Percentiles rank a stretch among this genome's conserved stretches.
These are phyloP conservation scores for Gobio occitaniae DNA, from an alignment of 2,797 vertebrate species.

Conservation along the genomic window DNA sequence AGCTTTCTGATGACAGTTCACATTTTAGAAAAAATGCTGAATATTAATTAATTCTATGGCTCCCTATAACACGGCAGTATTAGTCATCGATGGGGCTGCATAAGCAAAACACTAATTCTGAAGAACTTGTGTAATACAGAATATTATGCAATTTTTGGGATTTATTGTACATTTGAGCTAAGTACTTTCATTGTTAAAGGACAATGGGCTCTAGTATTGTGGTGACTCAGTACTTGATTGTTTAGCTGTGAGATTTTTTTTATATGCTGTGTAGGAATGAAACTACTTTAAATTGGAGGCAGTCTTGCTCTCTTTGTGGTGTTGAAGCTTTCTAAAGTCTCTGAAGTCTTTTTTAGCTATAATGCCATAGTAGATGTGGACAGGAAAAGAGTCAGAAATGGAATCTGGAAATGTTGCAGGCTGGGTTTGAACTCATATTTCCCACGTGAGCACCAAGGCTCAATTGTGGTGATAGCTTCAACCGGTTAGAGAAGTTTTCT, in stretches of 20 bases:
- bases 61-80: neutral
- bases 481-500: neutral
- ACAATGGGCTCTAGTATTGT: constrained; percentile 12
- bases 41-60: constrained; percentile 16
- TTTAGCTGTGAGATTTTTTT: neutral
- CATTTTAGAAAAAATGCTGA: constrained; percentile 33
- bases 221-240: constrained; percentile 31
- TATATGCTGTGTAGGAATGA: neutral
- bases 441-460: neutral
- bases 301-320: neutral
- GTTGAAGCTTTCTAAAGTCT: neutral
- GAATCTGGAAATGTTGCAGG: neutral
- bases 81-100: neutral
- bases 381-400: neutral
- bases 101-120: neutral
- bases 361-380: neutral
- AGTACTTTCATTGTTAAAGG: constrained; percentile 11
- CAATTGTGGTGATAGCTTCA: no score
- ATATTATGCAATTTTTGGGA: constrained; percentile 1
- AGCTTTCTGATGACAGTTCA: constrained; percentile 65
- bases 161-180: constrained; percentile 10
- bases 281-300: neutral
- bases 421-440: neutral
- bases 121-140: constrained; percentile 15
- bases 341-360: no score